Base-by-base conservation (phyloP, 2,797 vertebrate genomes). In the Siniperca obscura region DNA sequence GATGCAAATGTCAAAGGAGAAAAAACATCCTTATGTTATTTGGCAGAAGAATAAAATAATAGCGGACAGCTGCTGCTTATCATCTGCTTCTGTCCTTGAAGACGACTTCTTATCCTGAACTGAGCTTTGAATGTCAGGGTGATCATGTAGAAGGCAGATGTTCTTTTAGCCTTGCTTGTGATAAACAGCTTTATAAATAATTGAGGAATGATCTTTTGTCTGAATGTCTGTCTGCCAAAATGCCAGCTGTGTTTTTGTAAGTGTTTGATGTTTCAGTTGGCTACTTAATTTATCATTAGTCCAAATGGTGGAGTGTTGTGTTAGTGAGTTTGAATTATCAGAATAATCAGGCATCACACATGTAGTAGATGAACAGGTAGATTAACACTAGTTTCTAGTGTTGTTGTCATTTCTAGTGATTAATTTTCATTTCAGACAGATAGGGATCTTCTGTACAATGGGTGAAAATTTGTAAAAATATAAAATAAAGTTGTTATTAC, bases 1-100 rank as follows among this genome's bases (percentile, higher is more conserved):
- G 77, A 90, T 73, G 57, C 61, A 91, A 93, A 94, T 86, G 87
- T 92, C 90, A 91, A 85, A 83, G 60, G 76, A 87, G 62, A 30
- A 73, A 84, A 90, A 76, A 57, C 65, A 65, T 79, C 75, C 59
- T 57, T 83, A 76, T 74, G 81, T 66, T 50, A 78, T 81, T 53
- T 71, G 70, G 36, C 71, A 83, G 78, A 64, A 78, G 78, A 55
- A 78, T 42, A 67, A 72, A 81, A 83, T 76, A 81, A 46, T 59
- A 82, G 81, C 71, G 72, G 83, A 82, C 87, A 84, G 82, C 83
- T 85, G 86, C 74, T 76, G 76, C 53, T 6, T 64, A 30, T 81
- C 22, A 12, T 82, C 62, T 38, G 61, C 64, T 44, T 79, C 73
- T 65, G 87, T 75, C 69, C 81, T 76, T 52, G 36, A 61, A 48